These are phyloP conservation scores for Lasioglossum oenotherae DNA, from an alignment of 2,888 invertebrate genomes.

Conservation along the genomic window DNA sequence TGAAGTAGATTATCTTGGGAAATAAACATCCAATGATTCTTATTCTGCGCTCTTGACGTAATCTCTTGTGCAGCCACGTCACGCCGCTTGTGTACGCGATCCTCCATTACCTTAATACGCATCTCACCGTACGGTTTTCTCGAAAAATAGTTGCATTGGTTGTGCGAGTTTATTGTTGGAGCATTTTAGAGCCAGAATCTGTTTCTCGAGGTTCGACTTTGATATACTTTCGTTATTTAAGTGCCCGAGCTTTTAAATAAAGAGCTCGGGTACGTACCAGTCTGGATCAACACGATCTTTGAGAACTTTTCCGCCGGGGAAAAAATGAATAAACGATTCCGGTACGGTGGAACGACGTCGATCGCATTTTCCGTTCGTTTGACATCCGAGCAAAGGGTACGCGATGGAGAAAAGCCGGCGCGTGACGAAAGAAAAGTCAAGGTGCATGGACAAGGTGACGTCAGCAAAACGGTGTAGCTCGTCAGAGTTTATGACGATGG, in stretches of 20 bases:
- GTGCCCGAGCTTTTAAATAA: not conserved
- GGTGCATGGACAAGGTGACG: slow-evolving; percentile 41
- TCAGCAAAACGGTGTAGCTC: slow-evolving; percentile 18
- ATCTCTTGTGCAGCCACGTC: not conserved
- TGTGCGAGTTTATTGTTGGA: not conserved
- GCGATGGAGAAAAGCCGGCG: not conserved
- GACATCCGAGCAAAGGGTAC: not conserved
- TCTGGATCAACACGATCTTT: not conserved
- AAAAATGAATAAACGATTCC: not conserved
- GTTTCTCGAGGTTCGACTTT: not conserved
- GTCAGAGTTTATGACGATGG: slow-evolving; percentile 14
- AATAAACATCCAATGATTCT: not conserved
- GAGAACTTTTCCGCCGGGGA: not conserved
- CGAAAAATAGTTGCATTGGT: not conserved
- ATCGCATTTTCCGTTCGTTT: slow-evolving; percentile 15
- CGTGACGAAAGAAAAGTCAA: slow-evolving; percentile 34
- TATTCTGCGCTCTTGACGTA: not conserved
- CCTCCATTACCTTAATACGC: not conserved
- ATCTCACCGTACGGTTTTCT: not conserved
- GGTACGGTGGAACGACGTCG: slow-evolving; percentile 5
- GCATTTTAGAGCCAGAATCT: not conserved
- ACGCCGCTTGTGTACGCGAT: not conserved
- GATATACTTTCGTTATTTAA: not conserved
- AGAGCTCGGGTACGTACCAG: not conserved
- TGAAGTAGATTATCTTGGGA: not conserved